Conservation (phyloP, 1,140 invertebrate species). For the Atta cephalotes region DNA sequence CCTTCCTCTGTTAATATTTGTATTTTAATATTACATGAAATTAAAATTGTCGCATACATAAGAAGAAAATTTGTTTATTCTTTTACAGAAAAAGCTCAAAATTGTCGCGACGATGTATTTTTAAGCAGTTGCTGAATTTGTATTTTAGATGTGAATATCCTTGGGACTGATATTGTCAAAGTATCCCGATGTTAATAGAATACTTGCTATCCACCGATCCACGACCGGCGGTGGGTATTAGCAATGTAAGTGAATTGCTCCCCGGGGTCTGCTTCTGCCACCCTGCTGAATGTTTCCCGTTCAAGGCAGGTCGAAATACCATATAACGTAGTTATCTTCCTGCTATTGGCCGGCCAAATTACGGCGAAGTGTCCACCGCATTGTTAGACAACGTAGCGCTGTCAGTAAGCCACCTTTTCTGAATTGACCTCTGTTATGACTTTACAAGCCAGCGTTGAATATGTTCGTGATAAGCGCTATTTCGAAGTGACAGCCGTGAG, state of each 20-base stretch:
- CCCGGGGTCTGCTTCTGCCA: slow-evolving; percentile 45
- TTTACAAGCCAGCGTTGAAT: not conserved
- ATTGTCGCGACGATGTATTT: not conserved
- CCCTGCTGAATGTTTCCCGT: slow-evolving; percentile 58
- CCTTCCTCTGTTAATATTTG: too few species aligned
- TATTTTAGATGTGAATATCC: slow-evolving; percentile 27
- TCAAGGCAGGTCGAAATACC: slow-evolving; percentile 34
- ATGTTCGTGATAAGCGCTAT: slow-evolving; percentile 38
- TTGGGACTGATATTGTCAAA: slow-evolving; percentile 23
- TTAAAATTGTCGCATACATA: not conserved
- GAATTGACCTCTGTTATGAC: slow-evolving; percentile 59
- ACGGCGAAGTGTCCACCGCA: slow-evolving; percentile 35
- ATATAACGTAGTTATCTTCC: slow-evolving; percentile 67
- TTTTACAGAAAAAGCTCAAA: not conserved
- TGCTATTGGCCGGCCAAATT: slow-evolving; percentile 58
- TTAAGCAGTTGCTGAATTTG: not conserved
- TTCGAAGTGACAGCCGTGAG: not conserved
- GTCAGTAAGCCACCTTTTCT: slow-evolving; percentile 40
- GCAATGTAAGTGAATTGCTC: slow-evolving; percentile 71
- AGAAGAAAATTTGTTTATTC: not conserved
- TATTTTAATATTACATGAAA: too few species aligned
- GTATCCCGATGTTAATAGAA: slow-evolving; percentile 69
- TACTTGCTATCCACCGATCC: slow-evolving; percentile 18
- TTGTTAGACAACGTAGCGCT: slow-evolving; percentile 41
- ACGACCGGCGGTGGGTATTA: slow-evolving; percentile 59